Evolutionary conservation across 2,113 vertebrate genomes (phyloP).

Genomic region (Podiceps cristatus): DNA sequence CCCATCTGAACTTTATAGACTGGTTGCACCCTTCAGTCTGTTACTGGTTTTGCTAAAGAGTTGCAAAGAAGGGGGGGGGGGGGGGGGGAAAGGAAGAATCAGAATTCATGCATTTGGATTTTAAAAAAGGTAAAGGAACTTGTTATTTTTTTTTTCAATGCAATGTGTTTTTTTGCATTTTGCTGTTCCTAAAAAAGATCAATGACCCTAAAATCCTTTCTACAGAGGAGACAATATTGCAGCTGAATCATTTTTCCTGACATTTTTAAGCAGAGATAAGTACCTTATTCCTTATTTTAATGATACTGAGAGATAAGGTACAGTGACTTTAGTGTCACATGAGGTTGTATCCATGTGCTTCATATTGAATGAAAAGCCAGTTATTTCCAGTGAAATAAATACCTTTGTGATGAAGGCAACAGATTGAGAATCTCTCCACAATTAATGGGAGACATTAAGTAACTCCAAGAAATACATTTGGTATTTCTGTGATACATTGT

Average conservation of each 20-base stretch:
- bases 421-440: not conserved
- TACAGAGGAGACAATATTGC: not conserved
- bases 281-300: not conserved
- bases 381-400: not conserved
- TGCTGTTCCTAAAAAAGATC: not conserved
- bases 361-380: not conserved
- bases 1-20: not conserved
- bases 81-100: not conserved
- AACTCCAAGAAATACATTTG: not conserved
- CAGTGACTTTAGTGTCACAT: not conserved
- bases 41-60: not conserved
- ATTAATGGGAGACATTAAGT: not conserved
- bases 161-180: not conserved
- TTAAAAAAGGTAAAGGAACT: not conserved
- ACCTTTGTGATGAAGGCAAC: not conserved
- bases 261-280: not conserved
- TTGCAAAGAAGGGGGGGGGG: not conserved
- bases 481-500: not conserved
- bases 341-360: not conserved
- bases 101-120: not conserved
- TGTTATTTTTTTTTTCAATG: not conserved
- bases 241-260: not conserved
- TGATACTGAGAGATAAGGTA: not conserved
- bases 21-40: not conserved
- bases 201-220: not conserved